Base-by-base conservation (phyloP, 2,113 vertebrate genomes). In the Peromyscus californicus region DNA sequence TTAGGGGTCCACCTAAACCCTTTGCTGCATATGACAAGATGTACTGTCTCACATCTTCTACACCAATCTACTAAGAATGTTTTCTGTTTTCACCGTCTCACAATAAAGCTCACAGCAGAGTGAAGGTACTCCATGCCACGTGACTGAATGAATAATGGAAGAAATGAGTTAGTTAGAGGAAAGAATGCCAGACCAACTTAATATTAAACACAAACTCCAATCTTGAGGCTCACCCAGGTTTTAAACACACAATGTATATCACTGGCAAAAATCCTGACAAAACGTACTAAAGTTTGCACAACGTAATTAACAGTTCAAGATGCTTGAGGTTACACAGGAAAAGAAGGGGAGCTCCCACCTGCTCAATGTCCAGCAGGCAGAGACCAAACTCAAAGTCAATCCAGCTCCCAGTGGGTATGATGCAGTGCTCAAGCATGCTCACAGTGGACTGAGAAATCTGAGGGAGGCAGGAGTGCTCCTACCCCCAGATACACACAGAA, bases 221-320 rank as follows among this genome's bases (percentile, higher is more conserved):
- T 70, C 61, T 90, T 69, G 39, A 82, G 29, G 70, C 5, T 57
- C 2, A 24, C 22, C 85, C 80, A 21, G 87, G 76, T 21, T 95
- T 31, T 91, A 86, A 84, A 65, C 12, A 17, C 0, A 24, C 42
- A 94, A 83, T 22, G 59, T 70, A 75, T 75, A 86, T 82, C 36
- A 22, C 57, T 78, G 21, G 80, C 39, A 91, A 91, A 91, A 82
- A 0, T 39, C 63, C 79, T 78, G 89, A 69, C 39, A 89, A 65
- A 95, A 82, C 51, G 76, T 65, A 16, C 54, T 67, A 59, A 29
- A 63, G 26, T 82, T 76, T 84, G 5, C 39, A 91, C 48, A 42
- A 91, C 65, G n/a, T 93, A 69, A 97, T 29, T 51, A 72, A 67
- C 8, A 90, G 65, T 21, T 54, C 42, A 51, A 89, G 67, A 69